phyloP scores from a whole-genome alignment of 2,888 invertebrate species.

The Hyposoter didymator region DNA sequence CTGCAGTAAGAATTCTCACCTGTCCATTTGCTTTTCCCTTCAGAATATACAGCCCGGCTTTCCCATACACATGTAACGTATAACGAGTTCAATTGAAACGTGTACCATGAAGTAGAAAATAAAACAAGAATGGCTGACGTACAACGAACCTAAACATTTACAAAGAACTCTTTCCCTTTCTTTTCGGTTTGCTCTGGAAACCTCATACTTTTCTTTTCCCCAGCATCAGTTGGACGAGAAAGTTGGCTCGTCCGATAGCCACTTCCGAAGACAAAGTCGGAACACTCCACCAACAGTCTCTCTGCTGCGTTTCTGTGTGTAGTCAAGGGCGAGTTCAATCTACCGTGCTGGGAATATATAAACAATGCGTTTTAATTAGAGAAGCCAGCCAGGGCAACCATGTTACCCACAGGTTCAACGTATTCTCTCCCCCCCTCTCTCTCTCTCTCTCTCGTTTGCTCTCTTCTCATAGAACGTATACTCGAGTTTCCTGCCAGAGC shows the following conservation, averaged over 20 bases:
- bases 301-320: constrained; percentile 4
- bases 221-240: constrained; percentile 57
- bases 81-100: constrained; percentile 25
- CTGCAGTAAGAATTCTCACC: constrained; percentile 56
- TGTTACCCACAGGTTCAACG: constrained; percentile 67
- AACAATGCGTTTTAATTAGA: constrained; percentile 83
- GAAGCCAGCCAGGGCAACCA: constrained; percentile 59
- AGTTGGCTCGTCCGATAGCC: constrained; percentile 61
- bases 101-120: background rate
- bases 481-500: constrained; percentile 33
- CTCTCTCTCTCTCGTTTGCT: background rate
- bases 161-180: constrained; percentile 38
- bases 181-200: background rate
- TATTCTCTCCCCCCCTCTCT: constrained; percentile 26
- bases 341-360: constrained; percentile 80
- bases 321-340: constrained; percentile 57
- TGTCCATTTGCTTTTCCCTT: constrained; percentile 2
- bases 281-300: constrained; percentile 36
- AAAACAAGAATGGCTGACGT: constrained; percentile 26
- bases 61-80: background rate
- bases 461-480: constrained; percentile 21
- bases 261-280: constrained; percentile 50
- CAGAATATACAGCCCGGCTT: background rate
- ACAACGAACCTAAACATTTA: constrained; percentile 14
- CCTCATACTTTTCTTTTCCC: background rate